These are phyloP conservation scores for Phodopus roborovskii DNA, from an alignment of 2,113 vertebrate species.

Conservation along the genomic window DNA sequence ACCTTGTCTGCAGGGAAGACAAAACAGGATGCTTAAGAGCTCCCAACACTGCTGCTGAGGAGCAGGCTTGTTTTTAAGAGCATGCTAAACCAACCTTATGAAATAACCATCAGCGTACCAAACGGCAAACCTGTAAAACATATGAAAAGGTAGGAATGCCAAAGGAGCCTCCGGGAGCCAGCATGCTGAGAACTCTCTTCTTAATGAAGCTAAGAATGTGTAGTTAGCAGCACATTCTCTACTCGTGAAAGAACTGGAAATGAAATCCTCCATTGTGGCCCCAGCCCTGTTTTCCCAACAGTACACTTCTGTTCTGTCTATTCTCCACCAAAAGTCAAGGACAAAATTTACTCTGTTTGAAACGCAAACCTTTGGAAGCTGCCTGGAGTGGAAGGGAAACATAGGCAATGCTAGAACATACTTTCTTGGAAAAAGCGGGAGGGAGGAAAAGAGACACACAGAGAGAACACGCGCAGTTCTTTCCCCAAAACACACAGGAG, in stretches of 20 bases:
- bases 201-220: neutral
- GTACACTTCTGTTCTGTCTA: too few relatives aligned
- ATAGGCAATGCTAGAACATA: neutral
- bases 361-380: neutral
- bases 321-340: neutral
- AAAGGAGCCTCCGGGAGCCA: neutral
- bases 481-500: neutral
- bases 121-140: neutral
- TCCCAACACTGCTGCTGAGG: slow-evolving; percentile 16
- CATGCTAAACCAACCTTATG: neutral
- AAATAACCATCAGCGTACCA: neutral
- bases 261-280: neutral
- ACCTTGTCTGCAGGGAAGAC: slow-evolving; percentile 85
- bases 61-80: slow-evolving; percentile 23
- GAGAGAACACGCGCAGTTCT: neutral
- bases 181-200: neutral
- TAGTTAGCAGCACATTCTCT: neutral
- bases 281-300: neutral
- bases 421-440: neutral
- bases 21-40: slow-evolving; percentile 61
- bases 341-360: neutral
- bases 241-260: neutral
- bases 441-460: neutral
- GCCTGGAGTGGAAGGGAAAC: neutral
- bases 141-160: neutral